phyloP scores from a whole-genome alignment of 2,888 invertebrate species.

The Himalopsyche kuldschensis region DNA sequence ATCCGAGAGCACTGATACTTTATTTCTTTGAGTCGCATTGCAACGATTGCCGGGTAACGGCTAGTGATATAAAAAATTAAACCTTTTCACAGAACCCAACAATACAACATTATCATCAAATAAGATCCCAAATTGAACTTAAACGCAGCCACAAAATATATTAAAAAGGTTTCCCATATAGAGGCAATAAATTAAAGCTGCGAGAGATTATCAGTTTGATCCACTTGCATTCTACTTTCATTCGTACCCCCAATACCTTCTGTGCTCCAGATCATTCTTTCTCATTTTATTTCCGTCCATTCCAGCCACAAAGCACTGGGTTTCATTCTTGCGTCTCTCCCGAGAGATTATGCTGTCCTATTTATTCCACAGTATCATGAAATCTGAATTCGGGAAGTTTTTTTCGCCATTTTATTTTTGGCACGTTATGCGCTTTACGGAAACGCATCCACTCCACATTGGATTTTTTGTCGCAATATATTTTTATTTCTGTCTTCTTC shows the following conservation, averaged over 20 bases:
- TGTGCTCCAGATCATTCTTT: not conserved
- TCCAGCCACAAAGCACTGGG: not conserved
- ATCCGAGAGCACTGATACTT: too few species aligned
- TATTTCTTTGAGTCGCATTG: too few species aligned
- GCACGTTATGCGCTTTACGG: not conserved
- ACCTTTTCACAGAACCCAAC: not conserved
- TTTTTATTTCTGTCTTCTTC: too few species aligned
- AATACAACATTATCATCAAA: not conserved
- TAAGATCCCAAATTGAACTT: not conserved
- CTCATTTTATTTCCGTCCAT: conserved; percentile 8
- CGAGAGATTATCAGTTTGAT: conserved; percentile 9
- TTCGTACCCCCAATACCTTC: not conserved
- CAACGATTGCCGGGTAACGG: too few species aligned
- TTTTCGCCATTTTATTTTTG: not conserved
- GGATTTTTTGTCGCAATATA: not conserved
- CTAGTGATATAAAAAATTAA: not conserved
- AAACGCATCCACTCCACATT: not conserved
- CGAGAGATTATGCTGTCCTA: conserved; percentile 35
- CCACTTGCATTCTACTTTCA: not conserved
- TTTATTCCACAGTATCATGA: conserved; percentile 23
- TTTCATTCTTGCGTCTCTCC: conserved; percentile 9
- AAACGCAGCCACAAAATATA: not conserved
- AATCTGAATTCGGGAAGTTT: not conserved
- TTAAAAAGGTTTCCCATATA: conserved; percentile 4
- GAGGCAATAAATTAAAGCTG: conserved; percentile 19